A percentile compares a stretch with the other conserved stretches of the same genome.
Conservation (phyloP, 2,797 vertebrate species). For the Geotrypetes seraphini region DNA sequence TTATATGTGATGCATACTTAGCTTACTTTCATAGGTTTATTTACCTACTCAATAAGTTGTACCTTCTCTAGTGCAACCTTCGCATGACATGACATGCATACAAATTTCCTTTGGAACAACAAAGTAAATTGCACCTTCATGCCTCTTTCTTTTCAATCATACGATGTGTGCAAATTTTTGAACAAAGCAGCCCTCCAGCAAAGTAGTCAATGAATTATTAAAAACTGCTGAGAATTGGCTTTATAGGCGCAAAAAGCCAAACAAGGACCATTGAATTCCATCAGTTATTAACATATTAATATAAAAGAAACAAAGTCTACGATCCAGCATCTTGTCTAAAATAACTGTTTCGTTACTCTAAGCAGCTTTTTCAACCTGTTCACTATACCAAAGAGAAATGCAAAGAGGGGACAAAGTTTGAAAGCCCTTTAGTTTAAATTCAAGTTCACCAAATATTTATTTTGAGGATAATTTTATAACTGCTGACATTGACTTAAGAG, state of each 20-base stretch:
- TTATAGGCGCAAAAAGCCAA: slow-evolving; percentile 30
- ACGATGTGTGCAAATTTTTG: slow-evolving; percentile 31
- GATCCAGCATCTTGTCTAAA: slow-evolving; percentile 14
- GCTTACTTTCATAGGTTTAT: neutral
- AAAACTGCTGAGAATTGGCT: slow-evolving; percentile 33
- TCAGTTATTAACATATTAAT: slow-evolving; percentile 19
- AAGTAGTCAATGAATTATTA: slow-evolving; percentile 31
- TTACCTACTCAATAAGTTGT: neutral
- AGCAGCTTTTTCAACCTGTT: no score
- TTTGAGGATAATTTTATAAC: no score
- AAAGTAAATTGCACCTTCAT: slow-evolving; percentile 1
- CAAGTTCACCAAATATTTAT: no score
- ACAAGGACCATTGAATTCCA: slow-evolving; percentile 11
- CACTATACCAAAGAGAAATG: slow-evolving; percentile 9
- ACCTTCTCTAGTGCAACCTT: neutral
- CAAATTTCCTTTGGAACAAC: slow-evolving; percentile 13
- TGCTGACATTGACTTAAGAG: no score
- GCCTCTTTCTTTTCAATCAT: neutral
- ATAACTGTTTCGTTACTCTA: slow-evolving; percentile 24
- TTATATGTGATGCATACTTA: no score
- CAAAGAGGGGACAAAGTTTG: slow-evolving; percentile 13
- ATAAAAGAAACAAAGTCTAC: slow-evolving; percentile 7
- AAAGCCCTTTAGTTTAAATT: slow-evolving; percentile 9
- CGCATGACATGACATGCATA: neutral
- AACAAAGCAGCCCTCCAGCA: slow-evolving; percentile 18